Base-by-base conservation (phyloP, 2,797 vertebrate species). In the Periparus ater region DNA sequence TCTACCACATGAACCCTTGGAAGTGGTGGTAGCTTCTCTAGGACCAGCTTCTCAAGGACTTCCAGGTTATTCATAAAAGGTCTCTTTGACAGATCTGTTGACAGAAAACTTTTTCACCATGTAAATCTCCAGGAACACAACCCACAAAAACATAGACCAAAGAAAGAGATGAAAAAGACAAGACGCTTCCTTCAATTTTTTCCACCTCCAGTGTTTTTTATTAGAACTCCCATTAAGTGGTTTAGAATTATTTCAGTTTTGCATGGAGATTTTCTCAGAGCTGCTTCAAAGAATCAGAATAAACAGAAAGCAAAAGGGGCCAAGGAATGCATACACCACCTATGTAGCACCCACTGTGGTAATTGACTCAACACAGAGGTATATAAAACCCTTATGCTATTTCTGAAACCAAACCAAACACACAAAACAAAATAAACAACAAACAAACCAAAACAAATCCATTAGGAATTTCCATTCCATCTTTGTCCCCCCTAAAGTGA, bases 121-220 rank as follows among this genome's bases (percentile, higher is more conserved):
- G 1, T 3, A 30, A 6, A 3, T 22, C 17, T 66, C 32, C 23
- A n/a, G 7, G 12, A 10, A 50, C 7, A 18, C 0, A 50, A 13
- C 4, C 34, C 17, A 25, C 2, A 50, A 70, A 80, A 40, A n/a
- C 7, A n/a, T 0, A 68, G 11, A 53, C 2, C 12, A 38, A 75
- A 79, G 25, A 45, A 53, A 55, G 12, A 72, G 44, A 68, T 34
- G 0, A 14, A 58, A 91, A 21, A 48, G 2, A 23, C 3, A 40
- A 11, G 21, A 19, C 5, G 7, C 15, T 40, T 57, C 8, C 47
- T 83, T 54, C 6, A 4, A 23, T 42, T 44, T 86, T 11, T 57
- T 68, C 32, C 7, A 42, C 78, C 32, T 63, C 62, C 47, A 50
- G 7, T 18, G 11, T 5, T 57, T 50, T 11, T 15, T 42, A 17